These are phyloP conservation scores for Chromobotia macracanthus DNA, from an alignment of 2,797 vertebrate species.

Conservation along the genomic window DNA sequence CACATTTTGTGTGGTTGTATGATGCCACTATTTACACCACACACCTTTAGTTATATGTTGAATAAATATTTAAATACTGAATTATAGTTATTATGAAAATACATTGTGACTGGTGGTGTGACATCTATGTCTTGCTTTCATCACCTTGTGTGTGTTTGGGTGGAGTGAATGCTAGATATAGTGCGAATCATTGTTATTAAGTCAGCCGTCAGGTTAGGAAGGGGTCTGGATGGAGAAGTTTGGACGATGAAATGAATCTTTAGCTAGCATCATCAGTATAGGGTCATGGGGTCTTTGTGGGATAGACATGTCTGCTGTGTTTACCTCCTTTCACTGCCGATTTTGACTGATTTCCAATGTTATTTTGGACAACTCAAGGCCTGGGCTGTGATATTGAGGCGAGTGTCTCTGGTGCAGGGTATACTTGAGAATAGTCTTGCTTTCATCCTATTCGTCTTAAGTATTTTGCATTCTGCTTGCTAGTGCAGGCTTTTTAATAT, in stretches of 20 bases:
- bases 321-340: too few relatives aligned
- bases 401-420: not conserved
- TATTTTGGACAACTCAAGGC: not conserved
- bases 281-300: not conserved
- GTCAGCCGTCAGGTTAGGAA: not conserved
- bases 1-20: not conserved
- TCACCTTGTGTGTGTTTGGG: not conserved
- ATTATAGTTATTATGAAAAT: not conserved
- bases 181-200: not conserved
- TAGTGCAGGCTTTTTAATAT: constrained; percentile 7
- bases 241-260: not conserved
- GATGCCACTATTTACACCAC: not conserved
- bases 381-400: not conserved
- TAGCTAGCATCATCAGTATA: not conserved
- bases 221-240: not conserved
- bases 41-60: not conserved
- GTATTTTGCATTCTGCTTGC: not conserved
- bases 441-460: not conserved
- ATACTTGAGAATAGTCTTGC: constrained; percentile 1
- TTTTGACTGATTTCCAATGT: too few relatives aligned
- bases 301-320: too few relatives aligned
- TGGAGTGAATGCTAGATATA: not conserved
- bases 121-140: not conserved
- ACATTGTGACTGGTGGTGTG: not conserved
- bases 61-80: not conserved